Percentiles rank a stretch among this genome's conserved stretches.
phyloP scores from a whole-genome alignment of 2,888 invertebrate species.

The Calameuta pallipes region DNA sequence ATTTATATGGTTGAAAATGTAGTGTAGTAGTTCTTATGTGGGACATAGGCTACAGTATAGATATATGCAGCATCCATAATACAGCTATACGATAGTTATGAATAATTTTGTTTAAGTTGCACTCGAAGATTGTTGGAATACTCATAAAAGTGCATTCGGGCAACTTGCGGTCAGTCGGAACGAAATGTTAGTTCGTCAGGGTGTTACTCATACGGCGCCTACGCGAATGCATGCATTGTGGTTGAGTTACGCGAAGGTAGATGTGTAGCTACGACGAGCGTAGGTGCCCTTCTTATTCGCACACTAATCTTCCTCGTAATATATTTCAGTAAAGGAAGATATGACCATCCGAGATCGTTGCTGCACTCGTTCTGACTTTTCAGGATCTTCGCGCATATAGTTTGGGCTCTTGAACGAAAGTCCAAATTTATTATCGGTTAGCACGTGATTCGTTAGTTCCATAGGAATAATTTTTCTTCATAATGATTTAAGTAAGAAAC shows the following conservation, averaged over 20 bases:
- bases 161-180: neutral
- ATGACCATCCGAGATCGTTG: conserved; percentile 23
- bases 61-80: conserved; percentile 17
- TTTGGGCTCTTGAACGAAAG: conserved; percentile 24
- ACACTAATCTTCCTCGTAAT: conserved; percentile 47
- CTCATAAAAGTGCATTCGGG: neutral
- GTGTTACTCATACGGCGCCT: neutral
- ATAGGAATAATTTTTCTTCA: neutral
- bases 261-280: conserved; percentile 4
- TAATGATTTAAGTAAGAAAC: neutral
- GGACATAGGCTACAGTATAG: neutral
- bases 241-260: neutral
- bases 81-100: conserved; percentile 44
- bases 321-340: conserved; percentile 41
- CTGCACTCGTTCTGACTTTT: conserved; percentile 30
- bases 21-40: neutral
- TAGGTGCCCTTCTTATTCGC: conserved; percentile 12
- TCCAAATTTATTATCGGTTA: conserved; percentile 52
- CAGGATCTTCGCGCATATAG: conserved; percentile 29
- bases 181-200: neutral
- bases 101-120: conserved; percentile 48
- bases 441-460: conserved; percentile 48
- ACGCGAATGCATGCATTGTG: neutral
- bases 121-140: conserved; percentile 30
- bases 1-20: neutral